A percentile compares a stretch with the other conserved stretches of the same genome.
Evolutionary conservation across 2,888 invertebrate genomes (phyloP).

Genomic region (Dicyrtomina minuta): DNA sequence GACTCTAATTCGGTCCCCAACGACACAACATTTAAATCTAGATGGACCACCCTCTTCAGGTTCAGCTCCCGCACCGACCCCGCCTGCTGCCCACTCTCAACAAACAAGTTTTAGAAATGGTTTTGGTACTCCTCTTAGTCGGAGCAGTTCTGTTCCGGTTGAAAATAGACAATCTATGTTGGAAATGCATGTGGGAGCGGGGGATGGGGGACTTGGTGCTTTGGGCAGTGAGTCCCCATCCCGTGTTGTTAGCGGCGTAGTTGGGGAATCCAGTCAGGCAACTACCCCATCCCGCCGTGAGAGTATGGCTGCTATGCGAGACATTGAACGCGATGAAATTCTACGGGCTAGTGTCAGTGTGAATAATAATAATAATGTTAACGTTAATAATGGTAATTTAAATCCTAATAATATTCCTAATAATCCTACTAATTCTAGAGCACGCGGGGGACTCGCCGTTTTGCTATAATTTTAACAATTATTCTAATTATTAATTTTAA

Average conservation of each 20-base stretch:
- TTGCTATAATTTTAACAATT: conserved; percentile 30
- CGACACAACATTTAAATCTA: background rate
- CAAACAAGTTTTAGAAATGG: background rate
- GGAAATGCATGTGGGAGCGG: too few relatives aligned
- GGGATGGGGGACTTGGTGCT: too few relatives aligned
- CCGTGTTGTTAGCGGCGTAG: too few relatives aligned
- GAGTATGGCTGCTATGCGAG: too few relatives aligned
- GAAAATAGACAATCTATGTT: too few relatives aligned
- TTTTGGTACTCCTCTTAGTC: background rate
- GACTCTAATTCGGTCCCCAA: background rate
- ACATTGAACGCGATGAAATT: too few relatives aligned
- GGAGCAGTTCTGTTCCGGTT: too few relatives aligned
- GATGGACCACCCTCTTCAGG: background rate
- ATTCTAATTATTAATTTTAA: background rate
- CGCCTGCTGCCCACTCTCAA: background rate
- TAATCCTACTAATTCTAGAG: conserved; percentile 28
- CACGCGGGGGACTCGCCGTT: conserved; percentile 39
- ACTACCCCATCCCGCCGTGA: too few relatives aligned
- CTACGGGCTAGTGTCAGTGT: background rate
- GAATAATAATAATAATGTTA: conserved; percentile 3
- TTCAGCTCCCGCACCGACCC: background rate
- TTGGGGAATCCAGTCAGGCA: too few relatives aligned
- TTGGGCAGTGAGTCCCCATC: too few relatives aligned
- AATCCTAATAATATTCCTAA: conserved; percentile 17
- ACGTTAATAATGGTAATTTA: background rate